Conservation (phyloP, 2,113 vertebrate species). For the Camelus bactrianus region DNA sequence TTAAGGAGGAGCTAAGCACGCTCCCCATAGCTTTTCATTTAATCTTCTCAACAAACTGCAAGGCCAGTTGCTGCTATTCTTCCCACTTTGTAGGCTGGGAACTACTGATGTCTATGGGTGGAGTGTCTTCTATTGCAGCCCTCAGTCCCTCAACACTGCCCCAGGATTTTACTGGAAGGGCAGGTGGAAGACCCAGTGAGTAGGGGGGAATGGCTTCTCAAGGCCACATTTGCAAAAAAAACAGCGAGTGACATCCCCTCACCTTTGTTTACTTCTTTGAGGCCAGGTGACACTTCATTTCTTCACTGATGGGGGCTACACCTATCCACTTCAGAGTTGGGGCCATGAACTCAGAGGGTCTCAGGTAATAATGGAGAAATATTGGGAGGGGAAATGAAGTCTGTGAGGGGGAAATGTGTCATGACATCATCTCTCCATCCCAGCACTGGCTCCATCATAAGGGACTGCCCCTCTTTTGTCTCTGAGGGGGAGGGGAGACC, state of each 20-base stretch:
- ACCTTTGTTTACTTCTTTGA: background rate
- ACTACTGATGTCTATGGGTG: background rate
- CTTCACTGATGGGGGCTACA: background rate
- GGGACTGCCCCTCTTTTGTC: background rate
- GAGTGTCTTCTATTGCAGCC: background rate
- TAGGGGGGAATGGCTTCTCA: background rate
- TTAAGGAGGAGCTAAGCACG: constrained; percentile 17
- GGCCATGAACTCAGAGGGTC: background rate
- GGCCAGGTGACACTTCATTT: background rate
- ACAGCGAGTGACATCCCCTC: background rate
- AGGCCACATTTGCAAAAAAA: background rate
- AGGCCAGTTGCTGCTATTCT: background rate
- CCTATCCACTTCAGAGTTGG: background rate
- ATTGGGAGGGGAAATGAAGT: background rate
- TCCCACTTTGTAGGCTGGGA: background rate
- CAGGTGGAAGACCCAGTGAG: background rate
- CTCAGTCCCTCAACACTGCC: background rate
- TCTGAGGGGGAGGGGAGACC: background rate
- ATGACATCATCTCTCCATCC: background rate
- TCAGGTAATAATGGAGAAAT: background rate
- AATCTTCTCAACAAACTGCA: constrained; percentile 36
- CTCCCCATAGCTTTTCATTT: background rate
- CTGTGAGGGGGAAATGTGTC: background rate
- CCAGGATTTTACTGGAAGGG: background rate
- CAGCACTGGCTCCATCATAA: background rate